These are phyloP conservation scores for Anastrepha ludens DNA, from an alignment of 1,140 invertebrate genomes.

Conservation along the genomic window DNA sequence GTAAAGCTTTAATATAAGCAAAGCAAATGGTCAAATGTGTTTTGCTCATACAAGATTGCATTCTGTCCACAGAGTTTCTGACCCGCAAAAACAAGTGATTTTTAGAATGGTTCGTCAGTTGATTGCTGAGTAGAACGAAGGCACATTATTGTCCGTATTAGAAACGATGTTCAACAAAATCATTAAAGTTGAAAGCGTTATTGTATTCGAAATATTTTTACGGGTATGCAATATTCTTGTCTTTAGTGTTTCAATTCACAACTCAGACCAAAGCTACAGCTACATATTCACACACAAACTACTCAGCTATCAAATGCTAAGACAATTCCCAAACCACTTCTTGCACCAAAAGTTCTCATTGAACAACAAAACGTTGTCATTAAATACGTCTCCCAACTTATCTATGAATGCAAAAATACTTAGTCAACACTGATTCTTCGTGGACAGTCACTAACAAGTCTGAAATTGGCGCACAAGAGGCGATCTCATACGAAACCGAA, in stretches of 20 bases:
- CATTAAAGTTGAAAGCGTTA: conserved; percentile 85
- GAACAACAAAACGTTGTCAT: conserved; percentile 89
- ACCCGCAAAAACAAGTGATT: conserved; percentile 83
- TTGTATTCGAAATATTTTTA: conserved; percentile 36
- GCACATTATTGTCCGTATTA: conserved; percentile 79
- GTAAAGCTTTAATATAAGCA: too few species aligned
- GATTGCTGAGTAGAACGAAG: conserved; percentile 74
- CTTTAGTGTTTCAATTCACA: background rate
- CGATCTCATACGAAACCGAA: conserved; percentile 80
- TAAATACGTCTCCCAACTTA: conserved; percentile 79
- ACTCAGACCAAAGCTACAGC: conserved; percentile 82
- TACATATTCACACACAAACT: conserved; percentile 86
- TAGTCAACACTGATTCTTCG: conserved; percentile 83
- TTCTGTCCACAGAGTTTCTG: conserved; percentile 85
- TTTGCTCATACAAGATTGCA: conserved; percentile 80
- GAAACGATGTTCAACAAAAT: conserved; percentile 89
- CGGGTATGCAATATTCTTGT: background rate
- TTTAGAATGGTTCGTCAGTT: conserved; percentile 80
- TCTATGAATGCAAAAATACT: conserved; percentile 75
- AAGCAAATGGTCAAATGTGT: too few species aligned
- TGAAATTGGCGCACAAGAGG: conserved; percentile 88
- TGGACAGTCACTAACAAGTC: conserved; percentile 86
- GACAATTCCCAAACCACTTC: conserved; percentile 60
- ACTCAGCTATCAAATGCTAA: conserved; percentile 74
- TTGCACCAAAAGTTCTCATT: conserved; percentile 78